Base-by-base conservation (phyloP, 2,797 vertebrate genomes). In the Atherinosoma microstoma region DNA sequence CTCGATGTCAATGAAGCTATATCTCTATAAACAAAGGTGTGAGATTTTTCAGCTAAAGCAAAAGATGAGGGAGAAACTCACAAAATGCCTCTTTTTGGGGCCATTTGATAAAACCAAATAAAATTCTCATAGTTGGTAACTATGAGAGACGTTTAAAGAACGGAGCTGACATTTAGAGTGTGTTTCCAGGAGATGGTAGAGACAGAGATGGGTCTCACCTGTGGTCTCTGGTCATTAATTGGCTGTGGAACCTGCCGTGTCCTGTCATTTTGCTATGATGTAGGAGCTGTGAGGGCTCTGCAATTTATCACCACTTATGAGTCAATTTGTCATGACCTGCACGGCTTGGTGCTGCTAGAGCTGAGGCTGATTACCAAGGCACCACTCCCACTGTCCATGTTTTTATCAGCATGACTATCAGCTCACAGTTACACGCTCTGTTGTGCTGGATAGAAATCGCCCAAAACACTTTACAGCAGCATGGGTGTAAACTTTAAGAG, bases 291-390 rank as follows among this genome's bases (percentile, higher is more conserved):
- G 70, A 69, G 67, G 56, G 66, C 72, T 56, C 75, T 11, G 66
- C 92, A 87, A 94, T 94, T 93, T 93, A 94, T 93, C 92, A 90
- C 84, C 91, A 92, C 92, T 95, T 93, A 94, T 67, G 68, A 91
- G 88, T 90, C 91, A 92, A 95, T 95, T 94, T 94, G 93, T 95
- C 92, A 92, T 58, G 86, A 89, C 80, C 76, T 87, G 61, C 83
- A 42, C 63, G n/a, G 75, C 61, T 76, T 58, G 51, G 75, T 79
- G 83, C 88, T 79, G 83, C 82, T 34, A 78, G 64, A 76, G 75
- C 82, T 63, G 78, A 18, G 60, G 53, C 80, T 87, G 87, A 93
- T 89, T 88, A 88, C 84, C 71, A 45, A 69, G 58, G 67, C 75
- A 68, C 67, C 67, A 24, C 87, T 82, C 71, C 80, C 79, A 76